These are phyloP conservation scores for Mormyrops attenuatus DNA, from an alignment of 2,797 vertebrate species.

Conservation along the genomic window DNA sequence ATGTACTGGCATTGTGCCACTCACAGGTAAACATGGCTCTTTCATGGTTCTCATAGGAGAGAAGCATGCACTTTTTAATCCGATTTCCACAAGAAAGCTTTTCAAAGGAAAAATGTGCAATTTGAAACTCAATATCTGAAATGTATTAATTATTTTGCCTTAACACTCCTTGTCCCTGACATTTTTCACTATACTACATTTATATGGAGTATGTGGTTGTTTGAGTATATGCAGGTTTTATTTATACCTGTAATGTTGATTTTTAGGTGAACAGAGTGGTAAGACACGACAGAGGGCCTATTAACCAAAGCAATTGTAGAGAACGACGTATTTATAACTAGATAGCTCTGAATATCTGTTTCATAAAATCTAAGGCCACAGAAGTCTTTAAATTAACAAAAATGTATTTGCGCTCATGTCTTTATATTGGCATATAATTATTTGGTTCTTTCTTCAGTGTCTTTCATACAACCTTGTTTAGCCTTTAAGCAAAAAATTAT, in stretches of 20 bases:
- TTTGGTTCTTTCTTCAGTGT: background rate
- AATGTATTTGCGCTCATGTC: background rate
- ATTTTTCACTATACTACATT: background rate
- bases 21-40: background rate
- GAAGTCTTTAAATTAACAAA: background rate
- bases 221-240: background rate
- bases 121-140: background rate
- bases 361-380: background rate
- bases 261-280: background rate
- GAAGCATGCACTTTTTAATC: background rate
- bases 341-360: background rate
- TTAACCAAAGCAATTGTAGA: background rate
- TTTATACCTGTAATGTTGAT: background rate
- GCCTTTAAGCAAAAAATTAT: background rate
- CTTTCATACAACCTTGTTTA: background rate
- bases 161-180: background rate
- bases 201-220: background rate
- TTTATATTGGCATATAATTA: background rate
- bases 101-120: background rate
- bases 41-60: background rate
- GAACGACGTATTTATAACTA: background rate
- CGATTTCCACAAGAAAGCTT: background rate
- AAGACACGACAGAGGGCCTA: background rate
- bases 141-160: background rate
- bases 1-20: background rate